A percentile compares a stretch with the other conserved stretches of the same genome.
Conservation (phyloP, 2,888 invertebrate species). For the Encarsia formosa region DNA sequence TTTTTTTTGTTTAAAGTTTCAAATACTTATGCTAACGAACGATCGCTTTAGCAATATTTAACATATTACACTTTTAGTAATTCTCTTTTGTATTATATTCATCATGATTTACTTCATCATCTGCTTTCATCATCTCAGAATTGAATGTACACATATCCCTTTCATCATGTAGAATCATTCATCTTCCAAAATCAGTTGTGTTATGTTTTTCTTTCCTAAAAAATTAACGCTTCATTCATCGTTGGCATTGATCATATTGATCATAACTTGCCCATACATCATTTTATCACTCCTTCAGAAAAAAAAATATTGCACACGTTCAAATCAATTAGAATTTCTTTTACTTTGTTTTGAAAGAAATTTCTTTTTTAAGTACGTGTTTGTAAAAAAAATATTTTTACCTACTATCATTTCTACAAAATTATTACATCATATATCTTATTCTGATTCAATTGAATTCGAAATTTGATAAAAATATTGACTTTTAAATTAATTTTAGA, state of each 20-base stretch:
- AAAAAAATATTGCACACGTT: not conserved
- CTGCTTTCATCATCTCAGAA: conserved; percentile 25
- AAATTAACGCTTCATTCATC: conserved; percentile 10
- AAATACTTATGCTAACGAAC: conserved; percentile 31
- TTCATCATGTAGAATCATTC: conserved; percentile 19
- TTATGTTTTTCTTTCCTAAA: conserved; percentile 8
- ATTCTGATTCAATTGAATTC: no score
- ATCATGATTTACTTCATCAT: no score
- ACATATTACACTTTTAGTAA: conserved; percentile 19
- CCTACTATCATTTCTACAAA: no score
- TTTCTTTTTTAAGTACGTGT: no score
- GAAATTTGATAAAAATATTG: no score
- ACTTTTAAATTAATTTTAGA: no score
- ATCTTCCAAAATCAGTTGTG: conserved; percentile 7
- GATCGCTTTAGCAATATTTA: conserved; percentile 28
- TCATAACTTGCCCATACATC: conserved; percentile 3
- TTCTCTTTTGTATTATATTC: no score
- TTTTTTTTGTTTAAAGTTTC: no score
- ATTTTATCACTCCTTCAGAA: no score
- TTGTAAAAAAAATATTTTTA: no score
- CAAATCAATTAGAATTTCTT: conserved; percentile 3
- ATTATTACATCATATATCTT: no score
- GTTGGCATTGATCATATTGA: conserved; percentile 11
- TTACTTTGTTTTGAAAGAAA: not conserved
- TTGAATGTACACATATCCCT: conserved; percentile 11